These are phyloP conservation scores for Lapara coniferarum DNA, from an alignment of 2,888 invertebrate genomes.

Conservation along the genomic window DNA sequence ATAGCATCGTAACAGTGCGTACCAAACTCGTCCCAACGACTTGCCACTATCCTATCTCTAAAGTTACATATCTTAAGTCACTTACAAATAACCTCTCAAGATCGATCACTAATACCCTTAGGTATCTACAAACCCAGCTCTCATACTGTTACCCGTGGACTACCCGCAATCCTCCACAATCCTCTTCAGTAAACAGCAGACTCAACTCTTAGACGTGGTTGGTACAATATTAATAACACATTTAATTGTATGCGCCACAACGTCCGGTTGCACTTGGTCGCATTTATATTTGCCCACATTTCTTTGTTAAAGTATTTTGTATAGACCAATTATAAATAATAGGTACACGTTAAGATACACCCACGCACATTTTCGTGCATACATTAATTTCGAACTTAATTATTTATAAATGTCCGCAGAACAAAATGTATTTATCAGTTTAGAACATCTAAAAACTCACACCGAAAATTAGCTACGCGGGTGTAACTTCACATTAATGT, in stretches of 20 bases:
- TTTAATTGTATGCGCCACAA: neutral
- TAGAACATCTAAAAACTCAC: neutral
- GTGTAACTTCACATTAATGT: conserved; percentile 9
- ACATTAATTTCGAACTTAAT: neutral
- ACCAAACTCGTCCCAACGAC: conserved; percentile 1
- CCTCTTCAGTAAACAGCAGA: neutral
- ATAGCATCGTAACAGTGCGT: neutral
- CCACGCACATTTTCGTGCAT: neutral
- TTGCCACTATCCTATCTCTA: conserved; percentile 17
- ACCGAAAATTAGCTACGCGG: neutral
- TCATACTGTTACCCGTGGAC: too few species aligned
- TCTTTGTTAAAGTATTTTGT: too few species aligned
- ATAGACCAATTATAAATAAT: neutral
- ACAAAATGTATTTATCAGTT: neutral
- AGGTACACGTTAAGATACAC: neutral
- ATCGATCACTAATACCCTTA: neutral
- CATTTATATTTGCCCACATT: neutral
- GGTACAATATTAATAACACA: neutral
- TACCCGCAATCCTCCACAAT: neutral
- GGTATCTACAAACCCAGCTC: neutral
- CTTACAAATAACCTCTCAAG: conserved; percentile 20
- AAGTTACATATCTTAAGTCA: conserved; percentile 20
- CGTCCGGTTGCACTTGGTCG: neutral
- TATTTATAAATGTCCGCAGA: neutral
- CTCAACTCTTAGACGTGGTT: neutral